Base-by-base conservation (phyloP, 2,888 invertebrate genomes). In the Acanthopleura granulata region DNA sequence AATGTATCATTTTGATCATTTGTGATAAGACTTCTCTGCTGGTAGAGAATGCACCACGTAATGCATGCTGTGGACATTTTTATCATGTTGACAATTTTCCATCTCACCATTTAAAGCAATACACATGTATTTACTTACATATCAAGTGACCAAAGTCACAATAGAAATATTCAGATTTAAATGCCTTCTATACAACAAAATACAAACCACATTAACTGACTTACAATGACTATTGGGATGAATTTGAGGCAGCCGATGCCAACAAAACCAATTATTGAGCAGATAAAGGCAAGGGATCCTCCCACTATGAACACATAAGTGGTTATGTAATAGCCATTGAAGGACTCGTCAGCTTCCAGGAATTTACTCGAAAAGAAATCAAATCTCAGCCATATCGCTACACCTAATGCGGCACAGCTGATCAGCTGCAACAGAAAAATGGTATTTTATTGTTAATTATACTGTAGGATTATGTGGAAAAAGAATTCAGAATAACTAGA, bases 321-420 rank as follows among this genome's bases (percentile, higher is more conserved):
- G 1, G 81, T 79, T 40, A 84, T 81, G 14, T 83, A 78, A 72
- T 85, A 86, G 40, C 81, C 77, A n/a, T 83, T 76, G 6, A 86
- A 81, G 27, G 82, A 81, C 4, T 78, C 77, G 62, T 83, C 80
- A n/a, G 84, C 81, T 51, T 78, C 78, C 49, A 86, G 79, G 78
- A 84, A 86, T 76, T 86, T 83, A 71, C 84, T 86, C 18, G 84
- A 81, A 83, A 84, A 87, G 77, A 82, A 85, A 75, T 87, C 87
- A 49, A 86, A 78, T 18, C 86, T 79, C 16, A 87, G 77, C 83
- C 86, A 86, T 27, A 87, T 79, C n/a, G 85, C 80, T 69, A 86
- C 81, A 4, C 85, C 86, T 76, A 86, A 81, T 18, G 86, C 81
- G 16, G 82, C 84, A 62, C 80, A 84, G 69, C 86, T 86, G 70